Percentiles rank a stretch among this genome's conserved stretches.
phyloP scores from a whole-genome alignment of 2,797 vertebrate species.

The Denticeps clupeoides region DNA sequence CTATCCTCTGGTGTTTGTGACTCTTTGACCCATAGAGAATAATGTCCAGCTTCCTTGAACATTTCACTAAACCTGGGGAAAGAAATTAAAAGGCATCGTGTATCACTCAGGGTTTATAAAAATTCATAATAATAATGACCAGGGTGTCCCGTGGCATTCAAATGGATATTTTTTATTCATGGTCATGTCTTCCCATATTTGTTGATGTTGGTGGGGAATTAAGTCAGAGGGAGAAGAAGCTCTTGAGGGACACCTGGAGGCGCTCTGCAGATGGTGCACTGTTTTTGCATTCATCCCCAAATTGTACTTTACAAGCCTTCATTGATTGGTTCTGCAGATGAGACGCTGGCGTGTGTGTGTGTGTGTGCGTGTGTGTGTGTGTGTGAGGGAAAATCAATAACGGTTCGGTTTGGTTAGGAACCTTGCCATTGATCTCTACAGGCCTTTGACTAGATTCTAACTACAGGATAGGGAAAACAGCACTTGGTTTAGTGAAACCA shows the following conservation, averaged over 20 bases:
- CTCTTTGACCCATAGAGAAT: conserved; percentile 49
- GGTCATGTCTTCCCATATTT: no score
- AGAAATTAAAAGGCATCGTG: no score
- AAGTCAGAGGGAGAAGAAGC: conserved; percentile 18
- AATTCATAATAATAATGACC: no score
- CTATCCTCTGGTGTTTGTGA: conserved; percentile 13
- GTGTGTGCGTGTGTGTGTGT: conserved; percentile 48
- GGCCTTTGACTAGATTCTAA: conserved; percentile 41
- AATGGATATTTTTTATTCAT: no score
- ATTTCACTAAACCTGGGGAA: conserved; percentile 54
- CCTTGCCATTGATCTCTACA: conserved; percentile 63
- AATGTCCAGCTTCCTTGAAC: conserved; percentile 59
- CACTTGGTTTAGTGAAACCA: conserved; percentile 39
- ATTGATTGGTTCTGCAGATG: conserved; percentile 56
- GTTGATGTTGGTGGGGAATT: no score
- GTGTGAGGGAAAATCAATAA: conserved; percentile 60
- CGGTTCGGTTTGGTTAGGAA: conserved; percentile 61
- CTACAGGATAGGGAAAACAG: conserved; percentile 27
- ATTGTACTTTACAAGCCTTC: conserved; percentile 47
- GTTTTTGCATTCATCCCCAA: conserved; percentile 41
- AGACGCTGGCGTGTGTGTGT: conserved; percentile 57
- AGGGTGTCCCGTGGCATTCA: no score
- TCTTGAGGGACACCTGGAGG: conserved; percentile 52
- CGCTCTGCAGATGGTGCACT: conserved; percentile 11
- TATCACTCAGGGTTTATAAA: no score